Percentiles rank a stretch among this genome's conserved stretches.
Evolutionary conservation across 2,888 invertebrate genomes (phyloP).

Genomic region (Theristus sp.): DNA sequence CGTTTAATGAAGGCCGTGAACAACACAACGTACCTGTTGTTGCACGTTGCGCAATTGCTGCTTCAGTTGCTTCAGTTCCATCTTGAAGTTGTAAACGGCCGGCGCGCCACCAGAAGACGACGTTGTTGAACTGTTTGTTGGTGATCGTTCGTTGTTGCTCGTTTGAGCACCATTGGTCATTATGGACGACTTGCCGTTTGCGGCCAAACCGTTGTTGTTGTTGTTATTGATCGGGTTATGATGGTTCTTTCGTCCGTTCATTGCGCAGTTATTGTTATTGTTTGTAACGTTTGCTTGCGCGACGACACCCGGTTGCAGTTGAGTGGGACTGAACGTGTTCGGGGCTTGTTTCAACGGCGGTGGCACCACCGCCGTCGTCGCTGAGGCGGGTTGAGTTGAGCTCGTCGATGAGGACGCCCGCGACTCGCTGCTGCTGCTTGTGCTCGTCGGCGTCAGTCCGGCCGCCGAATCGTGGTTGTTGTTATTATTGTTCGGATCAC

Average conservation of each 20-base stretch:
- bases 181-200: too few species aligned
- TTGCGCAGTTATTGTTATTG: too few species aligned
- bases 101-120: too few species aligned
- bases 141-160: neutral
- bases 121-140: neutral
- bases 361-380: too few species aligned
- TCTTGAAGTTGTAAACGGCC: neutral
- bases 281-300: too few species aligned
- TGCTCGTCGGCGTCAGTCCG: neutral
- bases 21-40: neutral
- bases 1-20: too few species aligned
- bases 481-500: neutral
- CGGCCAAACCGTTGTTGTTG: too few species aligned
- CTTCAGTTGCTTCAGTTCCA: neutral
- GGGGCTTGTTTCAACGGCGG: neutral
- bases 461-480: neutral
- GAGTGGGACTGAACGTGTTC: too few species aligned
- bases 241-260: too few species aligned
- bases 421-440: neutral
- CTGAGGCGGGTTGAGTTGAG: neutral
- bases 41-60: conserved; percentile 8
- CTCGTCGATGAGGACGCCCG: neutral
- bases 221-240: too few species aligned
- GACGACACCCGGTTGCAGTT: too few species aligned
- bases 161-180: neutral